Conservation (phyloP, 37 sponge, comb jelly and placozoan genomes). For the Cladorhizidae sp. region DNA sequence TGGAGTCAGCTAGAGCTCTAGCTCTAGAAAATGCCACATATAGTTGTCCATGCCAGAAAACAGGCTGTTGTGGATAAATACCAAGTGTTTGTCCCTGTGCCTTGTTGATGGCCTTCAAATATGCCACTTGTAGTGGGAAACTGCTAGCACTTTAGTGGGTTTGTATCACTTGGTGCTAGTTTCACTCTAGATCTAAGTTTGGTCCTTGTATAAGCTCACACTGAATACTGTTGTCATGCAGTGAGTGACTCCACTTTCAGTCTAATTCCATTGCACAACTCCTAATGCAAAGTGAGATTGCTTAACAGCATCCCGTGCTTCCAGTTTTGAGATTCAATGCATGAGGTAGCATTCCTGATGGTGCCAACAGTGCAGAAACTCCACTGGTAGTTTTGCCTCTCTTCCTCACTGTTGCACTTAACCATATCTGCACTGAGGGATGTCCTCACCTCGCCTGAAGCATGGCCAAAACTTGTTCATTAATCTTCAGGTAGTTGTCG, state of each 20-base stretch:
- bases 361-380: background rate
- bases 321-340: background rate
- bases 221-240: too few relatives aligned
- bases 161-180: background rate
- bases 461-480: background rate
- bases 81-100: background rate
- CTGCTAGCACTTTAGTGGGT: background rate
- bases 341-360: background rate
- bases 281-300: background rate
- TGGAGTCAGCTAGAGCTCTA: background rate
- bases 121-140: background rate
- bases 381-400: background rate
- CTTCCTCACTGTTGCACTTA: background rate
- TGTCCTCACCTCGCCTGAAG: background rate
- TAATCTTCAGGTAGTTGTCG: too few relatives aligned
- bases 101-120: background rate
- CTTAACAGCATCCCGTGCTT: background rate
- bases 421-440: background rate
- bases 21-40: background rate
- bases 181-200: background rate
- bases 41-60: background rate
- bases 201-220: background rate
- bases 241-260: background rate
- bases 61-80: background rate
- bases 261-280: background rate